Percentiles rank a stretch among this genome's conserved stretches.
phyloP scores from a whole-genome alignment of 2,888 invertebrate genomes.

The Orchesella flavescens region DNA sequence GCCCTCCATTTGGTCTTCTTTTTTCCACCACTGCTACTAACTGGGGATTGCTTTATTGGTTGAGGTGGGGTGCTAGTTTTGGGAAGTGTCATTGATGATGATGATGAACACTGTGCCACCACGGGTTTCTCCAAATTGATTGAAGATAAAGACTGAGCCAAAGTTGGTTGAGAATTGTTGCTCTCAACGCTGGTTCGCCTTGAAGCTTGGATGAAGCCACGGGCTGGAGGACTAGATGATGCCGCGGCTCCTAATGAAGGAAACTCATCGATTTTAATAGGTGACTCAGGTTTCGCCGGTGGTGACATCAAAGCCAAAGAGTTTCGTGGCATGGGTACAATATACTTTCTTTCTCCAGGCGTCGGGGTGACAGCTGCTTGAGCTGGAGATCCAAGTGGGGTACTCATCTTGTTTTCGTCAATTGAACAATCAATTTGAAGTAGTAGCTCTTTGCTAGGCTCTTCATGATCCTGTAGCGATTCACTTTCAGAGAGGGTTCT shows the following conservation, averaged over 20 bases:
- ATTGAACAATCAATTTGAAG: background rate
- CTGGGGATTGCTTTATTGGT: background rate
- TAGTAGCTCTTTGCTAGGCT: background rate
- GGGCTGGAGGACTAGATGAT: background rate
- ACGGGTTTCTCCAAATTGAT: too few relatives aligned
- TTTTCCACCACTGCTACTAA: conserved; percentile 22
- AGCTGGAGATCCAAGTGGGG: background rate
- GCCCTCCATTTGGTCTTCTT: conserved; percentile 69
- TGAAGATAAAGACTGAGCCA: background rate
- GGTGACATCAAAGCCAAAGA: background rate
- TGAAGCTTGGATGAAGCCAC: background rate
- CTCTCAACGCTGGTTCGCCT: background rate
- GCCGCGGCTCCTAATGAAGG: conserved; percentile 50
- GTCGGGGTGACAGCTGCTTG: conserved; percentile 1
- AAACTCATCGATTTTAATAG: conserved; percentile 47
- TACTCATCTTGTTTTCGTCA: background rate
- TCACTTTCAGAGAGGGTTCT: conserved; percentile 60
- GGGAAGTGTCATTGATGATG: background rate
- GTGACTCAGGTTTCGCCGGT: background rate
- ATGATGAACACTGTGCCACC: background rate
- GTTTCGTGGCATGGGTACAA: conserved; percentile 47
- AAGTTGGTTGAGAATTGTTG: too few relatives aligned
- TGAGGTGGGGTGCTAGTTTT: background rate
- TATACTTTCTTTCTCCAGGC: background rate
- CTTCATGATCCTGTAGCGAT: background rate